Conservation (phyloP, 2,113 vertebrate genomes). For the Aramus guarauna region DNA sequence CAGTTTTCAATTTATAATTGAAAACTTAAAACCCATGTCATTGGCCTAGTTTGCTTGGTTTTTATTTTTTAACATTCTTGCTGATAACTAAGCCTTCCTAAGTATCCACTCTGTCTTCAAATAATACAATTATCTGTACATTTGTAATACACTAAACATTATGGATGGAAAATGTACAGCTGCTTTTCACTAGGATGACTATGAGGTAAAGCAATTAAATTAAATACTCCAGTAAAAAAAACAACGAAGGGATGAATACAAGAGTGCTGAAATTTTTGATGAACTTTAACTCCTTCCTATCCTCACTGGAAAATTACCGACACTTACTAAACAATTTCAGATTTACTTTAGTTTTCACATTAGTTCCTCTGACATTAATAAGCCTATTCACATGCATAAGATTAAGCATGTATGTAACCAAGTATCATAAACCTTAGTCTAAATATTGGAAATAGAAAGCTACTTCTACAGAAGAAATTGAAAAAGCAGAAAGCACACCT, state of each 20-base stretch:
- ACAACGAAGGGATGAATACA: neutral
- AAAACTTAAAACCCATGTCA: neutral
- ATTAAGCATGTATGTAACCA: neutral
- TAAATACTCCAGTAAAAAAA: neutral
- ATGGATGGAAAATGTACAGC: neutral
- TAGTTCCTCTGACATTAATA: neutral
- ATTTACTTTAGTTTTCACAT: neutral
- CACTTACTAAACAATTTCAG: neutral
- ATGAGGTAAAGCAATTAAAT: neutral
- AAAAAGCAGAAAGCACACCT: neutral
- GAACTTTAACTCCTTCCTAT: neutral
- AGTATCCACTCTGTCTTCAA: neutral
- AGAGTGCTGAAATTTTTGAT: neutral
- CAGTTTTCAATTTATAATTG: neutral
- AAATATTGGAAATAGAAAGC: neutral
- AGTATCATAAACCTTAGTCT: neutral
- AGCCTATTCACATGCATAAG: neutral
- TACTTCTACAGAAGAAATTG: neutral
- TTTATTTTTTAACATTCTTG: neutral
- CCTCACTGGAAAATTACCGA: neutral
- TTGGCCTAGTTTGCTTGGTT: neutral
- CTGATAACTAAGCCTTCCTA: neutral
- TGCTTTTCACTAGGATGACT: neutral
- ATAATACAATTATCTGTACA: neutral
- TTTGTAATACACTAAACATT: neutral